Base-by-base conservation (phyloP, 2,797 vertebrate genomes). In the Alcedo atthis region DNA sequence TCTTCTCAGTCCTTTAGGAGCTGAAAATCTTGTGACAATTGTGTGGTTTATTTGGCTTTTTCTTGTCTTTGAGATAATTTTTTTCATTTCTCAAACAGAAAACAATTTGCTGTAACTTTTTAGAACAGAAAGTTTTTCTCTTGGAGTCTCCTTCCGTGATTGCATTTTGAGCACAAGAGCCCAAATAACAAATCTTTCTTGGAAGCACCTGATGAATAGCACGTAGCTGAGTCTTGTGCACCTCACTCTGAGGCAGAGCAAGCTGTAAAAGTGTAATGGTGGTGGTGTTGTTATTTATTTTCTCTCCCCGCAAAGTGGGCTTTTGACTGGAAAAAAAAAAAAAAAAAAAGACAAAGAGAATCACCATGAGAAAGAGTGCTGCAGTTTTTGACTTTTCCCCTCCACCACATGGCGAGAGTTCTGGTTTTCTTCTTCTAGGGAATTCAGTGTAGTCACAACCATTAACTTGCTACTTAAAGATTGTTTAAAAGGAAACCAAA, bases 401-500 rank as follows among this genome's bases (percentile, higher is more conserved):
- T 83, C 17, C 19, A 33, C 15, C 28, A 20, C 21, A 5, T 9
- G 48, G 35, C 0, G 9, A 42, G 48, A 67, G 37, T 26, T 67
- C 43, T 54, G 43, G 8, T 71, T 87, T 75, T 37, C 26, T 51
- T 51, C 28, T 85, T 68, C 55, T 30, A 40, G 40, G 49, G 49
- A 63, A 64, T 63, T 77, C 20, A 19, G n/a, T 7, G 2, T 19
- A 68, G 75, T 77, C 18, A 15, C 26, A 54, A 48, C 11, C 33
- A n/a, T 49, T 76, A 63, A 67, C 55, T 81, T 76, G 33, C 28
- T 75, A 9, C 81, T 82, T 85, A 79, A 69, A 64, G 32, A 46
- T 7, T 57, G 21, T 54, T 83, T 81, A 68, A 77, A 84, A 93
- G n/a, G 42, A 87, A 87, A 33, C 49, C 8, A 33, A 58, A 84